Evolutionary conservation across 2,113 vertebrate genomes (phyloP).

Genomic region (Caloenas nicobarica): DNA sequence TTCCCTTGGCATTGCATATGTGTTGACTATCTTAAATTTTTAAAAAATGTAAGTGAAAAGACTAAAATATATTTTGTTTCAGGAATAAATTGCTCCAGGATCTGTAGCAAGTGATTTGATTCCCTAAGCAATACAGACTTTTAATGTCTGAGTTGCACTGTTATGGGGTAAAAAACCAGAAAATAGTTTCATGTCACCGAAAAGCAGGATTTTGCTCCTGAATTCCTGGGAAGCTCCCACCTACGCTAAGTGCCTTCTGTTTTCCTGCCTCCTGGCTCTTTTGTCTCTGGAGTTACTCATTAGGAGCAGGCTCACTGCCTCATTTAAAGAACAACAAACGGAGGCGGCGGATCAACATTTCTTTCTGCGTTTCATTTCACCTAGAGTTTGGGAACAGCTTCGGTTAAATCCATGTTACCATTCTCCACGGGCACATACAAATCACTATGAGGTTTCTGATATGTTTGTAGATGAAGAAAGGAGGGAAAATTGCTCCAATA

Average conservation of each 20-base stretch:
- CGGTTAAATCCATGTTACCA: neutral
- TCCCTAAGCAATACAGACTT: neutral
- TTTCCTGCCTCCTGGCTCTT: neutral
- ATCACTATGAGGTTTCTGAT: neutral
- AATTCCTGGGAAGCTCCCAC: slow-evolving; percentile 30
- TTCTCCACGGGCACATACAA: neutral
- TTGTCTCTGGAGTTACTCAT: slow-evolving; percentile 32
- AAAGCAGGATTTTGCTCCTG: slow-evolving; percentile 40
- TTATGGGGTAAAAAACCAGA: slow-evolving; percentile 16
- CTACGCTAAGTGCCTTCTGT: neutral
- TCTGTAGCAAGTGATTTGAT: neutral
- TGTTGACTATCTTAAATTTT: neutral
- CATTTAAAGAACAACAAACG: slow-evolving; percentile 16
- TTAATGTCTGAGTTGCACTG: neutral
- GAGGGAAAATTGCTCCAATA: neutral
- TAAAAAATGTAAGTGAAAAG: neutral
- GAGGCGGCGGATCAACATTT: neutral
- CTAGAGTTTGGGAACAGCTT: neutral
- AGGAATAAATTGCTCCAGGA: neutral
- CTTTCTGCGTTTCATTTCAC: neutral
- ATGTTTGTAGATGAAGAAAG: neutral
- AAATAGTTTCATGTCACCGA: slow-evolving; percentile 7
- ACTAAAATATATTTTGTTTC: slow-evolving; percentile 17
- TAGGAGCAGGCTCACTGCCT: slow-evolving; percentile 15
- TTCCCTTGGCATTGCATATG: neutral